Base-by-base conservation (phyloP, 2,113 vertebrate species). In the Beaufortia kweichowensis region DNA sequence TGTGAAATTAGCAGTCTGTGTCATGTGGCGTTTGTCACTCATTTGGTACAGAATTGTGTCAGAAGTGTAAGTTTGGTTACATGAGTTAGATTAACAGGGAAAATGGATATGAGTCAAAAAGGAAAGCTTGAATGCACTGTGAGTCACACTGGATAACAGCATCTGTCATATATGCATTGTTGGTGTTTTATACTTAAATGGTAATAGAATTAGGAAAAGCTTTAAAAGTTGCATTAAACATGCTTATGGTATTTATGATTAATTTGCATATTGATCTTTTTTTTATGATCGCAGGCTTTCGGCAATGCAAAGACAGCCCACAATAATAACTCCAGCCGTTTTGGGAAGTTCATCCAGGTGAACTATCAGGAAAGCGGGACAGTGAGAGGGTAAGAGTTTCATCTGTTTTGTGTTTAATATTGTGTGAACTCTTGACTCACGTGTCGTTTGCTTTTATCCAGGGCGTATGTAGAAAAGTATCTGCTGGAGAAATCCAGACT, bases 301-400 rank as follows among this genome's bases (percentile, higher is more conserved):
- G 97, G 97, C 83, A 99, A 99, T 56, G 97, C 97, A 2, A 99
- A 99, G 88, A 99, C 97, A 0, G 97, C 97, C 17, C 97, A 99
- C 82, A 99, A 99, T 85, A 99, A 99, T 90, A 99, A 99, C 90
- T 99, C 97, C 0, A 99, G 97, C 85, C 96, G 97, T 79, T 99
- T 99, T 68, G 97, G 97, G 76, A 99, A 99, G 78, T 99, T 99
- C 88, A 99, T 99, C 84, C 97, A 98, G 88, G 97, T 99, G 84
- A 99, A 99, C 86, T 99, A 99, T 84, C 96, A 98, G 89, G 97
- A 99, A 91, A 98, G 95, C 0, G 97, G 97, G 89, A 98, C 96
- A 0, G 97, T 99, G 61, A 89, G 97, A 83, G 97, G 97, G 97
- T 99, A 85, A 98, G 94, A 81, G 66, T 6, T 21, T 28, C 8